Base-by-base conservation (phyloP, 2,888 invertebrate species). In the Eucriotettix oculatus region DNA sequence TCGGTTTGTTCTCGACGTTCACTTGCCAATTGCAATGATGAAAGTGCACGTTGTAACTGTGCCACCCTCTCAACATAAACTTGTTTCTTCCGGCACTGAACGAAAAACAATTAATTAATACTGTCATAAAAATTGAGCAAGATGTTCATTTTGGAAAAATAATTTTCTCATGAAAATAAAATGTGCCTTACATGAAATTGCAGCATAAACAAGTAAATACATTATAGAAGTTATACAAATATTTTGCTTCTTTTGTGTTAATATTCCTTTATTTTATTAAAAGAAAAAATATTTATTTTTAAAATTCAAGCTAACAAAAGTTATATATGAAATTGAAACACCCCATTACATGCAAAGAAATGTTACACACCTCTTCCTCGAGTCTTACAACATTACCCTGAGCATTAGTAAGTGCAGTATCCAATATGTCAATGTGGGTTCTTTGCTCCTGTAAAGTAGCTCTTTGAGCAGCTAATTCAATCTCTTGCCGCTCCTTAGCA, bases 401-500 rank as follows among this genome's bases (percentile, higher is more conserved):
- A 10, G 93, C 92, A 74, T 91, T 93, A 60, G 88, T 89, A 64
- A 95, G 79, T 60, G 94, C 94, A 40, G 87, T 90, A 71, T 95
- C 93, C 58, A 95, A 78, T 67, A 95, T 91, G 68, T 91, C 92
- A 70, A 94, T 93, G 73, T 94, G 93, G 41, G 89, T 91, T 64
- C 93, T 79, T 71, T 94, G 94, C 70, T 95, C 94, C 71, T 92
- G 90, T 63, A 94, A 74, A 14, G 93, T 93, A 16, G 89, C 89
- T 67, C 90, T 79, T 72, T 93, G 92, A 0, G 93, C 91, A 16
- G 88, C 84, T 69, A 94, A 79, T 75, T 96, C 94, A 64, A 93
- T 88, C 74, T 93, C 92, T 71, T 94, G 90, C 52, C 92, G 78
- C 71, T 95, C 94, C 72, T 91, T 92, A n/a, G 86, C 85, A 60